Evolutionary conservation across 2,888 invertebrate species (phyloP), one percentile per base, ranked within the genome.

Genomic region (Drosophila kambysellisi): DNA sequence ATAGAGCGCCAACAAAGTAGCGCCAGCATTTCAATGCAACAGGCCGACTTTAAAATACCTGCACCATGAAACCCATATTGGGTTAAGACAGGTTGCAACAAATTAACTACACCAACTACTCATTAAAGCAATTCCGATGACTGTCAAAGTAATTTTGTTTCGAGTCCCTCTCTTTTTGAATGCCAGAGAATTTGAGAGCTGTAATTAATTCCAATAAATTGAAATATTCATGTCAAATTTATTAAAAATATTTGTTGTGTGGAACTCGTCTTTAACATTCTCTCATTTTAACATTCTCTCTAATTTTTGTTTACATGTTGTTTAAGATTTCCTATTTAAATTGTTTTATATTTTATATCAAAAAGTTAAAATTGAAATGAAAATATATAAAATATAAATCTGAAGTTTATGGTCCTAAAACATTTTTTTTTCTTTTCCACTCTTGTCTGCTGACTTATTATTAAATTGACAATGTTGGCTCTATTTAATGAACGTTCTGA

Each of bases 1-100:
- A 88, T 75, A 75, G 87, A 89, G 70, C 89, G 69, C 66, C 74
- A 66, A 83, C 68, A 81, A 85, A 70, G 67, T 70, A 62, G 41
- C 17, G 29, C 25, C 7, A 58, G 41, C 15, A 43, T 46, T 29
- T 9, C 17, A 32, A 29, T 8, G 3, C 52, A 17, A 6, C 11
- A 61, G 60, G 15, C 25, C 58, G 53, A 57, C 76, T 58, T 7
- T 3, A 4, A 46, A 56, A 68, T 71, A 76, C 64, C 70, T 57
- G 51, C 25, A 52, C 62, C 53, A 8, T 12, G 11, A 7, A 20
- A 33, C 15, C 32, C n/a, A 33, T 32, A 3, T 32, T 20, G 8
- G 25, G 25, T 3, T 8, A 1, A 25, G 15, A 35, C 17, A 25
- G 11, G 37, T 11, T 54, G 25, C 35, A 37, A 25, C 25, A 17